These are phyloP conservation scores for Therioaphis trifolii DNA, from an alignment of 2,888 invertebrate species.

Conservation along the genomic window DNA sequence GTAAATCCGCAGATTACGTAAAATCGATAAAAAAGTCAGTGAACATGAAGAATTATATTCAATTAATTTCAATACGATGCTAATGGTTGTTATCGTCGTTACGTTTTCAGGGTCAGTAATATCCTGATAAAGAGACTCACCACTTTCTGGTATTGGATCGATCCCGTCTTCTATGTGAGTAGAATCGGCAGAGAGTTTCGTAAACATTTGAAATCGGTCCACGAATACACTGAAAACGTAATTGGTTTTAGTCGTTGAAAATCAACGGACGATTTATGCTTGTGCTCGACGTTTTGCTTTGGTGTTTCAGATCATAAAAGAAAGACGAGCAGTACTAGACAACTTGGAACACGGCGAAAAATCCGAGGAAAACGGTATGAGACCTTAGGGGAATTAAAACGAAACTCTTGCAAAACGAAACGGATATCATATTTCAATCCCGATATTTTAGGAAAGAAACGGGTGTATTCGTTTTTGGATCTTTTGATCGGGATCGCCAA, in stretches of 20 bases:
- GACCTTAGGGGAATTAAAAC: not conserved
- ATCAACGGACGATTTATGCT: not conserved
- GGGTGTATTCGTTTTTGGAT: slow-evolving; percentile 63
- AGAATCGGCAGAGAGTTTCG: slow-evolving; percentile 43
- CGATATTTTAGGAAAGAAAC: slow-evolving; percentile 61
- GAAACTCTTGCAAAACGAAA: too few species aligned
- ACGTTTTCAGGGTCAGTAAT: slow-evolving; percentile 34
- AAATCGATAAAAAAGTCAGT: slow-evolving; percentile 57
- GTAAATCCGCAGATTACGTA: slow-evolving; percentile 47
- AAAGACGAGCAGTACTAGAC: slow-evolving; percentile 13
- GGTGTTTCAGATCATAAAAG: slow-evolving; percentile 11
- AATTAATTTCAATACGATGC: not conserved
- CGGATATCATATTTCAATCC: not conserved
- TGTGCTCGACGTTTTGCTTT: not conserved
- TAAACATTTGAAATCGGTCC: slow-evolving; percentile 45
- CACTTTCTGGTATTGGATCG: slow-evolving; percentile 60
- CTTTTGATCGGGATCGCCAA: slow-evolving; percentile 59
- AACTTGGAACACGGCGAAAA: not conserved
- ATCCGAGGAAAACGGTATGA: not conserved
- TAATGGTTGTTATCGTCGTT: too few species aligned
- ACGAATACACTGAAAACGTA: slow-evolving; percentile 54
- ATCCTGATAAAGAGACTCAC: slow-evolving; percentile 43
- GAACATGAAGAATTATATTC: not conserved
- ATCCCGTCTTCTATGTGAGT: slow-evolving; percentile 52
- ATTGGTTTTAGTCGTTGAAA: not conserved